phyloP scores from a whole-genome alignment of 2,113 vertebrate species.

The Parus major region DNA sequence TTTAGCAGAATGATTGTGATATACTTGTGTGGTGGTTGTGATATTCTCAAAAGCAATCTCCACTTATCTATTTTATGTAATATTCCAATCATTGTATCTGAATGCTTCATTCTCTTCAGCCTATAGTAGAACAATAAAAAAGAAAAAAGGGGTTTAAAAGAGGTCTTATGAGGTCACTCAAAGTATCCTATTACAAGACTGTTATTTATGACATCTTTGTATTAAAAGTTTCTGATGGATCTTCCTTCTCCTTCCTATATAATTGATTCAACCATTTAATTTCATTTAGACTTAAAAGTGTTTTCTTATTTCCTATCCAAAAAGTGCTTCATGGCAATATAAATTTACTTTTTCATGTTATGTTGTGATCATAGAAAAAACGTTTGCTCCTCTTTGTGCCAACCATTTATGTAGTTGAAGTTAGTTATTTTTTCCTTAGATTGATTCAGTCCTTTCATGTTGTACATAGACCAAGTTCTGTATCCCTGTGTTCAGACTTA shows the following conservation, averaged over 20 bases:
- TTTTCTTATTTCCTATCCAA: not conserved
- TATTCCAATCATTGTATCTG: not conserved
- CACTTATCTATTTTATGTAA: not conserved
- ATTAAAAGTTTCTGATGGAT: not conserved
- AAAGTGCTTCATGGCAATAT: not conserved
- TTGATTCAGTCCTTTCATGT: not conserved
- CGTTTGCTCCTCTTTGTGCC: not conserved
- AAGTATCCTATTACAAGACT: not conserved
- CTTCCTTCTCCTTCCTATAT: not conserved
- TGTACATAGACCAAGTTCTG: not conserved
- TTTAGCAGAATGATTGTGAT: not conserved
- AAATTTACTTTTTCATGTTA: not conserved
- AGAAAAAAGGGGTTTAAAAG: not conserved
- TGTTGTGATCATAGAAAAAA: not conserved
- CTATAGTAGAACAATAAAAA: not conserved
- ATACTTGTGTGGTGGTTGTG: not conserved
- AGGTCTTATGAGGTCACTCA: not conserved
- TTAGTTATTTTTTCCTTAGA: not conserved
- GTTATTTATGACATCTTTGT: not conserved
- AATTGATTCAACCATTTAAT: not conserved
- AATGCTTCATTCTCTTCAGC: not conserved
- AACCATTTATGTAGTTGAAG: not conserved
- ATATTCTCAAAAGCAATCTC: not conserved
- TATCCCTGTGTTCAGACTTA: not conserved
- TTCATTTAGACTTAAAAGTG: not conserved